Evolutionary conservation across 2,888 invertebrate species (phyloP).

Genomic region (Sinopyrophorus schimmeli): DNA sequence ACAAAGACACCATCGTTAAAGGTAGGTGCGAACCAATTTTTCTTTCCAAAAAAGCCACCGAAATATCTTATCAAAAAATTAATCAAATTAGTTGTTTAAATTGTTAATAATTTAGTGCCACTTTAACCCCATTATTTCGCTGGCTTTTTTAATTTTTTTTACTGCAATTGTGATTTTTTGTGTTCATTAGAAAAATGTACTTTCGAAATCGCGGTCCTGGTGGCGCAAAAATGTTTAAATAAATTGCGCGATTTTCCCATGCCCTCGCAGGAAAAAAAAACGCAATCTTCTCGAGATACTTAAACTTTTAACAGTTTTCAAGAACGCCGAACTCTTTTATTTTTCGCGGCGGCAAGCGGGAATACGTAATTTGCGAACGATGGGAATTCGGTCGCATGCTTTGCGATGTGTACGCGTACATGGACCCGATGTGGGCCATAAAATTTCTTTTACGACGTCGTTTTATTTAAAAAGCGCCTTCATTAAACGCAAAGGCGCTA

Average conservation of each 20-base stretch:
- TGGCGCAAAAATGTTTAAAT: constrained; percentile 6
- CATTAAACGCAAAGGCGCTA: constrained; percentile 16
- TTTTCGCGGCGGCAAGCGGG: constrained; percentile 11
- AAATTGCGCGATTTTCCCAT: constrained; percentile 11
- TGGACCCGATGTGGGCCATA: constrained; percentile 27
- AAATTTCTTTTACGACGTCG: constrained; percentile 20
- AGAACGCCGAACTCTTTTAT: constrained; percentile 22
- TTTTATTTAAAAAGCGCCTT: constrained; percentile 16
- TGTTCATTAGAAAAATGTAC: too few relatives aligned
- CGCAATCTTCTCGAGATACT: constrained; percentile 20
- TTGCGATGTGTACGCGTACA: constrained; percentile 19
- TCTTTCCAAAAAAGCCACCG: too few relatives aligned
- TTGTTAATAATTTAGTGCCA: too few relatives aligned
- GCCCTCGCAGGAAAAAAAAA: constrained; percentile 19
- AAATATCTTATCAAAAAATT: too few relatives aligned
- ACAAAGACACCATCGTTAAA: too few relatives aligned
- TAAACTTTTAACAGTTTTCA: constrained; percentile 29
- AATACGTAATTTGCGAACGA: constrained; percentile 23
- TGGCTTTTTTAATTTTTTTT: too few relatives aligned
- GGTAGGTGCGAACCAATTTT: too few relatives aligned
- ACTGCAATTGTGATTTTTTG: too few relatives aligned
- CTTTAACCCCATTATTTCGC: too few relatives aligned
- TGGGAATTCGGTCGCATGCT: constrained; percentile 25
- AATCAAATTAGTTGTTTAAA: too few relatives aligned
- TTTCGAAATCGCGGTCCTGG: too few relatives aligned